phyloP scores from a whole-genome alignment of 2,797 vertebrate genomes.

The Pipistrellus kuhlii region DNA sequence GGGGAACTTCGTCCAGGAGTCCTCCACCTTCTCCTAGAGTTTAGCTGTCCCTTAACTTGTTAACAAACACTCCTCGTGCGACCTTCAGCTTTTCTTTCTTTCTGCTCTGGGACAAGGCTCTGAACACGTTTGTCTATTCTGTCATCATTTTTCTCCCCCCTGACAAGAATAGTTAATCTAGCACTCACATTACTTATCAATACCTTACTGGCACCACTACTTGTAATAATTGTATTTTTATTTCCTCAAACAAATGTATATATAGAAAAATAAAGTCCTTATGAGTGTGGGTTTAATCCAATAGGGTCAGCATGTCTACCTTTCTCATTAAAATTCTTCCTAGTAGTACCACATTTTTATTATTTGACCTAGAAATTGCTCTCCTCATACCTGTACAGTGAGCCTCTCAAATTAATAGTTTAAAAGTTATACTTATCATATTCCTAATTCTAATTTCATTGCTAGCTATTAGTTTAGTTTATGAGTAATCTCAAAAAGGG shows the following conservation, averaged over 20 bases:
- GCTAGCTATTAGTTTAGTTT: background rate
- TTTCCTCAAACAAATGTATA: background rate
- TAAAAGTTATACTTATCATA: background rate
- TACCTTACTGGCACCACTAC: background rate
- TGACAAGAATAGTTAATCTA: background rate
- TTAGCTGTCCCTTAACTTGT: too few relatives aligned
- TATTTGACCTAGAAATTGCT: background rate
- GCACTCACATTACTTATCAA: rapidly evolving
- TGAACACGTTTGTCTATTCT: too few relatives aligned
- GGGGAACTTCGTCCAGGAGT: too few relatives aligned
- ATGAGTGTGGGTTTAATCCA: background rate
- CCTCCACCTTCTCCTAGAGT: too few relatives aligned
- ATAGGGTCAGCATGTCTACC: background rate
- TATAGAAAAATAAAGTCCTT: background rate
- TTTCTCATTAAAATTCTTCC: background rate
- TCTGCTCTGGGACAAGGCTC: too few relatives aligned
- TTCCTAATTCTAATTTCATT: background rate
- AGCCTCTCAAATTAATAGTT: background rate
- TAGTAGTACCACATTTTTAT: background rate
- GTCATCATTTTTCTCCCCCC: too few relatives aligned
- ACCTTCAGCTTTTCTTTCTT: too few relatives aligned
- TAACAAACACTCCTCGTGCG: too few relatives aligned
- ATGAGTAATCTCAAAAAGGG: background rate
- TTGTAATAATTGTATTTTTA: background rate
- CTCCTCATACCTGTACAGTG: background rate